These are phyloP conservation scores for Apamea monoglypha DNA, from an alignment of 2,888 invertebrate species.

Conservation along the genomic window DNA sequence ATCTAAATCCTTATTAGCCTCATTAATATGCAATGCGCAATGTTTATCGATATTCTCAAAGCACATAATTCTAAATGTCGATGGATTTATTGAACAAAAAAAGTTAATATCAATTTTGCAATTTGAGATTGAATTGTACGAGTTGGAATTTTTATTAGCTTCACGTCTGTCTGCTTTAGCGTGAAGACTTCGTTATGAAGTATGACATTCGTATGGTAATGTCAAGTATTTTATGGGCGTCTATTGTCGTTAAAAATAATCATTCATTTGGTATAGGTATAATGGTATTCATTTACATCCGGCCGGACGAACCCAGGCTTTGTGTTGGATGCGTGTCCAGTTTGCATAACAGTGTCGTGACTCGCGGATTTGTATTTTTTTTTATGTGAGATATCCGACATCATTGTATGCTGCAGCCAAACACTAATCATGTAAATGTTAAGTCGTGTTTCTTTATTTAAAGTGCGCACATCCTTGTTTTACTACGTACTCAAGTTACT, in stretches of 20 bases:
- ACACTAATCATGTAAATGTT: conserved; percentile 40
- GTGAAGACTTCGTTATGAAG: conserved; percentile 44
- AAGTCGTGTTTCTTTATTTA: conserved; percentile 42
- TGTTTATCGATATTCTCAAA: conserved; percentile 25
- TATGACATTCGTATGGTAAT: conserved; percentile 79
- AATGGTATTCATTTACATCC: conserved; percentile 80
- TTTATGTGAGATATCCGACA: conserved; percentile 23
- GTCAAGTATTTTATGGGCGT: conserved; percentile 65
- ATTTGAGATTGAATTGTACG: conserved; percentile 32
- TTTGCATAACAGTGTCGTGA: conserved; percentile 81
- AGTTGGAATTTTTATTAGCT: conserved; percentile 47
- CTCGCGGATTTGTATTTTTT: conserved; percentile 58
- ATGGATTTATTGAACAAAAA: conserved; percentile 29
- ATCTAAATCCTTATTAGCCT: conserved; percentile 32
- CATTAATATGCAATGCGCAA: conserved; percentile 34
- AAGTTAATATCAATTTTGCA: conserved; percentile 30
- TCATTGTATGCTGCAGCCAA: conserved; percentile 46
- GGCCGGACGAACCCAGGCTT: conserved; percentile 78
- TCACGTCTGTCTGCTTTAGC: conserved; percentile 15
- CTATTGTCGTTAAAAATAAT: conserved; percentile 81
- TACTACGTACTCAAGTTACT: conserved; percentile 37
- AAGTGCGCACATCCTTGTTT: conserved; percentile 48
- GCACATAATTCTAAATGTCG: conserved; percentile 30
- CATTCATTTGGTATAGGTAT: conserved; percentile 68
- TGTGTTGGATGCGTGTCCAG: conserved; percentile 77